Percentiles rank a stretch among this genome's conserved stretches.
phyloP scores from a whole-genome alignment of 2,797 vertebrate genomes.

The Caiman crocodilus region DNA sequence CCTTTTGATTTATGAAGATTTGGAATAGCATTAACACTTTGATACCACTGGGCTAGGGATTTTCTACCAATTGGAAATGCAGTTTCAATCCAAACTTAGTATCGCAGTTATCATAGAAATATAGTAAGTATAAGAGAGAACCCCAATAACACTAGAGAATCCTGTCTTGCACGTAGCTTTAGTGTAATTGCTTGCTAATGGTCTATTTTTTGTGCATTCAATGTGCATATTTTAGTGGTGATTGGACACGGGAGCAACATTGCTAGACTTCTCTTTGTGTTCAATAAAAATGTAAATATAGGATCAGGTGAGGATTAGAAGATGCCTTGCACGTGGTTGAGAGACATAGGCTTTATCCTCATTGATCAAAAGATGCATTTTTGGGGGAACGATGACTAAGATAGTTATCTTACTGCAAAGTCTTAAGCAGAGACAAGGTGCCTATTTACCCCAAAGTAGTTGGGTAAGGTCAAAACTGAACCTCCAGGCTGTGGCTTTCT shows the following conservation, averaged over 20 bases:
- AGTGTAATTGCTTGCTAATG: constrained; percentile 12
- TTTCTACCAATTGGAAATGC: neutral
- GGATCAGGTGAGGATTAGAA: neutral
- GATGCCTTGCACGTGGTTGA: neutral
- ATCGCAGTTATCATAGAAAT: no score
- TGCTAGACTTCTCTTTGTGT: neutral
- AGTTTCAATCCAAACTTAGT: neutral
- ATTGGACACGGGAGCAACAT: neutral
- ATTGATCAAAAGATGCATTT: neutral
- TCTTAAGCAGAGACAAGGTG: neutral
- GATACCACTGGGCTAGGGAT: neutral
- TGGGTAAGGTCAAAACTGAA: no score
- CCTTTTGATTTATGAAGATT: neutral
- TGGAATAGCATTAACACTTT: neutral
- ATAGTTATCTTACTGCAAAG: neutral
- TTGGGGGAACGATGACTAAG: rapidly evolving
- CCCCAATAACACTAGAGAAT: neutral
- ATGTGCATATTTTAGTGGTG: neutral
- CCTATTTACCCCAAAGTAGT: rapidly evolving
- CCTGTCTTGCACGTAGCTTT: neutral
- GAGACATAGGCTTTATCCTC: neutral
- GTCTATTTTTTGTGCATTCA: neutral
- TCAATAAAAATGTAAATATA: neutral
- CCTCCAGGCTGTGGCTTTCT: no score
- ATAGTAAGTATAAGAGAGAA: no score